Percentiles rank a stretch among this genome's conserved stretches.
Conservation (phyloP, 2,797 vertebrate species). For the Rallus crepitans region DNA sequence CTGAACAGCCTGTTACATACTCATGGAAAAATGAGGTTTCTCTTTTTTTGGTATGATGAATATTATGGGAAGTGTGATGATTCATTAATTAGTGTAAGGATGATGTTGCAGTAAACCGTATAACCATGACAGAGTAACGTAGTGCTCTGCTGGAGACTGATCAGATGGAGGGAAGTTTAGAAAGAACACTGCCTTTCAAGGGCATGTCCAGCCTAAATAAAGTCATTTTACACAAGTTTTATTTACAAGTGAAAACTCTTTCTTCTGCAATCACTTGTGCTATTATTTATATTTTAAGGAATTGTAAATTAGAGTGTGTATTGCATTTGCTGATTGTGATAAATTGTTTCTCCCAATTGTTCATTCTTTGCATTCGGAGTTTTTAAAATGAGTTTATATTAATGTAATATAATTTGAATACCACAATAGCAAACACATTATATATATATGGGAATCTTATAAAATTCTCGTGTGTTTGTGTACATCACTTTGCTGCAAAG, state of each 20-base stretch:
- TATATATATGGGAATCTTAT: not conserved
- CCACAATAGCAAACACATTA: not conserved
- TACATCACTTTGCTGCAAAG: not conserved
- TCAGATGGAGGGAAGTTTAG: not conserved
- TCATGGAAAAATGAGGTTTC: not conserved
- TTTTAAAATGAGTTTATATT: not conserved
- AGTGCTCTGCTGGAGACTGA: not conserved
- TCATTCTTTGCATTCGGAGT: not conserved
- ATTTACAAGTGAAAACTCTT: not conserved
- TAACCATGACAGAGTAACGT: not conserved
- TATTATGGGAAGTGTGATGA: not conserved
- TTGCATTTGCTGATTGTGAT: not conserved
- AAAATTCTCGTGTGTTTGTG: not conserved
- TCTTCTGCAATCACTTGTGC: not conserved
- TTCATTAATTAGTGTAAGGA: not conserved
- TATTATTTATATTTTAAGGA: not conserved
- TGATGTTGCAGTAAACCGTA: not conserved
- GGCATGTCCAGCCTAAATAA: not conserved
- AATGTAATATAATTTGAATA: not conserved
- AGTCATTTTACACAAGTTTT: not conserved
- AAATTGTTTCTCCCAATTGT: not conserved
- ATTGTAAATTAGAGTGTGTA: not conserved
- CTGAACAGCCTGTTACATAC: not conserved
- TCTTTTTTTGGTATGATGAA: not conserved
- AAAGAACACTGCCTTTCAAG: not conserved